Conservation (phyloP, 2,113 vertebrate species). For the Reinhardtius hippoglossoides region DNA sequence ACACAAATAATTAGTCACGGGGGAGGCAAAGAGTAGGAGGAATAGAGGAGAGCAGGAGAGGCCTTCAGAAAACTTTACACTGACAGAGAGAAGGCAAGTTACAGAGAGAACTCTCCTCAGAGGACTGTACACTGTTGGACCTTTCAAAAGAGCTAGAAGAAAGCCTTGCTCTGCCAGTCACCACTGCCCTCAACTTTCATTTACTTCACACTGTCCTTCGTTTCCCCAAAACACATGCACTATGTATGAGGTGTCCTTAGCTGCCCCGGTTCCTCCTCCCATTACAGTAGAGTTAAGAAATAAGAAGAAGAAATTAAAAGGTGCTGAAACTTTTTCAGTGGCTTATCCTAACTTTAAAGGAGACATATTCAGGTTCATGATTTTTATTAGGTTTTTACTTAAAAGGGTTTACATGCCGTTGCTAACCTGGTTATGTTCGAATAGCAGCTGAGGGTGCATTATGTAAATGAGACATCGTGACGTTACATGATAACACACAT, state of each 20-base stretch:
- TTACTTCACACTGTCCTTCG: constrained; percentile 6
- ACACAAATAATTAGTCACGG: constrained; percentile 75
- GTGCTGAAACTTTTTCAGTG: too few species aligned
- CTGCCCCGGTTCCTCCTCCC: background rate
- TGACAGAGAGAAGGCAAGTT: constrained; percentile 23
- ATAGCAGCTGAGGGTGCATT: too few species aligned
- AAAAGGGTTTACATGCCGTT: too few species aligned
- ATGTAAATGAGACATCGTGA: too few species aligned
- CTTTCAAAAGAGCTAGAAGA: constrained; percentile 21
- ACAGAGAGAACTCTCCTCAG: constrained; percentile 20
- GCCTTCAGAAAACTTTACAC: constrained; percentile 46
- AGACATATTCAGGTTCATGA: too few species aligned
- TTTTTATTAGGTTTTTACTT: too few species aligned
- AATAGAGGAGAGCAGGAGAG: constrained; percentile 13
- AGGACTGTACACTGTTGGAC: constrained; percentile 19
- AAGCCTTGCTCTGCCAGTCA: constrained; percentile 27
- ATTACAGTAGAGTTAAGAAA: background rate
- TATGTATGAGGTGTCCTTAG: background rate
- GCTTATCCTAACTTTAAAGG: too few species aligned
- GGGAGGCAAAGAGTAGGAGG: constrained; percentile 59
- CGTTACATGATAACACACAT: too few species aligned
- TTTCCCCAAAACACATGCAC: constrained; percentile 11
- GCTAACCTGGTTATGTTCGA: too few species aligned
- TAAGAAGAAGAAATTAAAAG: too few species aligned
- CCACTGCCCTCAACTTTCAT: constrained; percentile 20